These are phyloP conservation scores for Isaurus tuberculatus DNA, from an alignment of 92 coral and sea anemone genomes.

Conservation along the genomic window DNA sequence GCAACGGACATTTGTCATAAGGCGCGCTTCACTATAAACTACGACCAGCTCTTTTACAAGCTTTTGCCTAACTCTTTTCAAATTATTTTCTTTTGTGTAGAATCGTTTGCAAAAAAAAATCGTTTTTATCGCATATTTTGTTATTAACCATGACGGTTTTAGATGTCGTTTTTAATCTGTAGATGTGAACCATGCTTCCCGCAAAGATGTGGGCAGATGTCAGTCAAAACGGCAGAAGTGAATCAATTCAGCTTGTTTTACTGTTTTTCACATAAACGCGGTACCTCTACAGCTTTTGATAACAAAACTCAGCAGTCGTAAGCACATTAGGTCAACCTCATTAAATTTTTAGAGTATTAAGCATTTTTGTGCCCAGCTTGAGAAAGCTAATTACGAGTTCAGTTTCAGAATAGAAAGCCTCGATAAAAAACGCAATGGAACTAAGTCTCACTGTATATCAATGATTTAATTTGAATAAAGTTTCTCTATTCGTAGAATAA, in stretches of 20 bases:
- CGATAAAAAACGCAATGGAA: no score
- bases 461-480: no score
- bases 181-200: neutral
- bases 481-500: no score
- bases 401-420: no score
- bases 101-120: neutral
- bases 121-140: neutral
- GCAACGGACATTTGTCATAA: neutral
- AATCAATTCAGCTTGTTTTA: neutral
- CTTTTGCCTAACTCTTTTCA: neutral
- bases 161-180: neutral
- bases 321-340: no score
- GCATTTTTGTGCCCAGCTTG: no score
- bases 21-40: neutral
- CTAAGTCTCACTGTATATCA: no score
- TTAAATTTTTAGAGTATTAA: no score
- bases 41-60: neutral
- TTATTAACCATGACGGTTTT: neutral
- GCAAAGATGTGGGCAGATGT: neutral
- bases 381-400: no score
- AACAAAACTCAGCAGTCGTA: no score
- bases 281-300: no score
- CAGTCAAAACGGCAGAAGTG: constrained; percentile 11
- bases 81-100: neutral
- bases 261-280: neutral